phyloP scores from a whole-genome alignment of 1,140 invertebrate genomes.

The Lordiphosa clarofinis region DNA sequence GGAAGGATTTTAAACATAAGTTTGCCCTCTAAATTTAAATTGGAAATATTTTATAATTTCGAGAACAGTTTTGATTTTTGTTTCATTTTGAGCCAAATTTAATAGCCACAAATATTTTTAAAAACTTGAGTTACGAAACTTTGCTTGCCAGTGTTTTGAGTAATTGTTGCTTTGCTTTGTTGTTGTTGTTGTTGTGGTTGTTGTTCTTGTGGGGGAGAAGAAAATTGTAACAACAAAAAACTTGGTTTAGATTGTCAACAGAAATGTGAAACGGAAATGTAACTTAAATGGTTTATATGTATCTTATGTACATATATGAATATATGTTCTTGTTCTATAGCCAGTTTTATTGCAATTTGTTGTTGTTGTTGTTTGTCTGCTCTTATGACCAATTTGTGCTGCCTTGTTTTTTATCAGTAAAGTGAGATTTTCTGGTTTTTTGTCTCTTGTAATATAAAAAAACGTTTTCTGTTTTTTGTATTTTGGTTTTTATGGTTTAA shows the following conservation, averaged over 20 bases:
- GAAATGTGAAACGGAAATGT: slow-evolving; percentile 3
- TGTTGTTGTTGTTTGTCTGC: slow-evolving; percentile 26
- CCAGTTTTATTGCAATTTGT: slow-evolving; percentile 69
- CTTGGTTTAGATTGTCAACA: slow-evolving; percentile 56
- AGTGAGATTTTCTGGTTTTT: slow-evolving; percentile 50
- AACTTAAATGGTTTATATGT: slow-evolving; percentile 9
- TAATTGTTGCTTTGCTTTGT: slow-evolving; percentile 22
- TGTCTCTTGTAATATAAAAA: slow-evolving; percentile 78
- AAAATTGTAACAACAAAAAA: slow-evolving; percentile 32
- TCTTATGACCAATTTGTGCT: slow-evolving; percentile 39
- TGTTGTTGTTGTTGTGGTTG: slow-evolving; percentile 27
- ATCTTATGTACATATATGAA: slow-evolving; percentile 13
- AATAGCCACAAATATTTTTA: slow-evolving; percentile 49
- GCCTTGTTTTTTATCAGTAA: slow-evolving; percentile 55
- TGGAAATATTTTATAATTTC: slow-evolving; percentile 20
- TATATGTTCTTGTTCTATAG: slow-evolving; percentile 38
- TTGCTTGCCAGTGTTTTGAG: slow-evolving; percentile 56
- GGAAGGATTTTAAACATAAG: slow-evolving; percentile 9
- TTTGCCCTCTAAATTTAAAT: slow-evolving; percentile 24
- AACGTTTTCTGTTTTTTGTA: slow-evolving; percentile 17
- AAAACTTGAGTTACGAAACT: slow-evolving; percentile 62
- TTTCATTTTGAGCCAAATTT: slow-evolving; percentile 13
- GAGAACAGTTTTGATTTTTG: slow-evolving; percentile 12
- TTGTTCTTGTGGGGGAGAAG: slow-evolving; percentile 30
- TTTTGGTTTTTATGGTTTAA: slow-evolving; percentile 37